Base-by-base conservation (phyloP, 2,888 invertebrate species). In the Eupsilia transversa region DNA sequence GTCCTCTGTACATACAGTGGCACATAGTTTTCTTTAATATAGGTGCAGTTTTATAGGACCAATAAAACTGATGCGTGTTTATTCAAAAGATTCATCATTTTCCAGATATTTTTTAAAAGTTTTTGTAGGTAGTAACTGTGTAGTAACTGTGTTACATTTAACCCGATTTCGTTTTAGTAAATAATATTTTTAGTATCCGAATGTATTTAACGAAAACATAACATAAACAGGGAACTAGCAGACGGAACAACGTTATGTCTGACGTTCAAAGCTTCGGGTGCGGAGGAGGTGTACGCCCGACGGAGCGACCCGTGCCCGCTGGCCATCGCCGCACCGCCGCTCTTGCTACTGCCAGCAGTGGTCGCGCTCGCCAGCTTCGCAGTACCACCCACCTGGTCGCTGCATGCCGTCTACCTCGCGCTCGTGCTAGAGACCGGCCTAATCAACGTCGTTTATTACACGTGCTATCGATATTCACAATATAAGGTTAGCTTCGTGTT, bases 331-430 rank as follows among this genome's bases (percentile, higher is more conserved):
- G 92, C 92, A 12, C 96, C 96, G 5, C 95, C 96, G n/a, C 91
- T 96, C 79, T 90, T 95, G 84, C 92, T 96, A 68, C 87, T 96
- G 67, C 95, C 97, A 23, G 94, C 96, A 0, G 94, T 97, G 76
- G 87, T 93, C 35, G 89, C 91, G 69, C 90, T 96, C 59, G 92
- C 93, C 61, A 91, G 89, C 86, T 94, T 95, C 86, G 94, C 94
- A 23, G 92, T 93, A 54, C 95, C 95, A 2, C 89, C 91, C 41
- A 89, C 92, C n/a, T 92, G 92, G 91, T 88, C 94, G 20, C 88
- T 94, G 33, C 92, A 94, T 76, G 92, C 93, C 6, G 91, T 94
- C 52, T 95, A 95, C 89, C 90, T 95, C 66, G 92, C 93, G 30
- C 91, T 95, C 43, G 88, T 95, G 41, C 85, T 94, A 2, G 94